These are phyloP conservation scores for Tyria jacobaeae DNA, from an alignment of 2,888 invertebrate species.

Conservation along the genomic window DNA sequence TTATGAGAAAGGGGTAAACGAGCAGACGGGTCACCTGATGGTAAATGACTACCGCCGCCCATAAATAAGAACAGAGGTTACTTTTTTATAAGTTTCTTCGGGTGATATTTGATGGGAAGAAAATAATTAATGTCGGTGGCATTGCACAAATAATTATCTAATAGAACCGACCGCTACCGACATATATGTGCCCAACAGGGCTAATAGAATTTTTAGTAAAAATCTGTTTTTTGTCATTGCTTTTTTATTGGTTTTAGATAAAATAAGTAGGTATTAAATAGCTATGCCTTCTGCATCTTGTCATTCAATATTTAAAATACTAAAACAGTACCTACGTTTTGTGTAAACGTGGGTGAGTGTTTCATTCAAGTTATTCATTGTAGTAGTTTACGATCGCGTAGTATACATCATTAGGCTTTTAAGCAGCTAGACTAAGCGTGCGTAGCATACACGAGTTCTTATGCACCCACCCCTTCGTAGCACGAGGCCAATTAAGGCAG, in stretches of 20 bases:
- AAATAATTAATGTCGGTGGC: too few relatives aligned
- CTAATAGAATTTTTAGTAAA: too few relatives aligned
- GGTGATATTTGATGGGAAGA: too few relatives aligned
- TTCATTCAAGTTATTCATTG: conserved; percentile 49
- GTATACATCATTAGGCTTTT: conserved; percentile 30
- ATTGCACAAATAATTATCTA: too few relatives aligned
- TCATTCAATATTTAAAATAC: not conserved
- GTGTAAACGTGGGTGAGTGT: conserved; percentile 31
- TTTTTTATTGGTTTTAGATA: not conserved
- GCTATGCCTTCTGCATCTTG: not conserved
- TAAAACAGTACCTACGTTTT: not conserved
- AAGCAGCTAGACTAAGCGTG: conserved; percentile 9
- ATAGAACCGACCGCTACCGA: too few relatives aligned
- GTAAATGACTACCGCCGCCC: too few relatives aligned
- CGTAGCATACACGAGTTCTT: not conserved
- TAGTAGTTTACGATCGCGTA: conserved; percentile 44
- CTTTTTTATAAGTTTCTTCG: too few relatives aligned
- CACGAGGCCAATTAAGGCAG: conserved; percentile 63
- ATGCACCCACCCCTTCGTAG: conserved; percentile 29
- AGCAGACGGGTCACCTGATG: too few relatives aligned
- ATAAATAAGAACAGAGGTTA: too few relatives aligned
- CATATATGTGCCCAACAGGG: too few relatives aligned
- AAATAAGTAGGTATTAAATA: not conserved
- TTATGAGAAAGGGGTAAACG: too few relatives aligned
- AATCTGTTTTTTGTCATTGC: too few relatives aligned